Conservation (phyloP, 2,888 invertebrate genomes). For the Notodonta dromedarius region DNA sequence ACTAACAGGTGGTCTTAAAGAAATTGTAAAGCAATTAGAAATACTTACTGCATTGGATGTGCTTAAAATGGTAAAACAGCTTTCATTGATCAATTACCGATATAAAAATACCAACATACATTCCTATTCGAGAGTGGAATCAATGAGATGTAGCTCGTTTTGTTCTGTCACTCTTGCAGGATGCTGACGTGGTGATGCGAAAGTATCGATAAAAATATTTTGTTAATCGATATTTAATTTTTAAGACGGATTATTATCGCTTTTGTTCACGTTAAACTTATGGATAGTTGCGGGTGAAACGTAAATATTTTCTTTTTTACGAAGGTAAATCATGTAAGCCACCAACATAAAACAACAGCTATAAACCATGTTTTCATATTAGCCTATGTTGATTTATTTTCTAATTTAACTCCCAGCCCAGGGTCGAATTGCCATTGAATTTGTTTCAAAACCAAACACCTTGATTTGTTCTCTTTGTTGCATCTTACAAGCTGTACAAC, state of each 20-base stretch:
- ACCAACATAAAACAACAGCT: neutral
- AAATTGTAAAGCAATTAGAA: conserved; percentile 7
- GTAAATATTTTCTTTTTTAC: neutral
- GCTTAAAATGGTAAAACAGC: neutral
- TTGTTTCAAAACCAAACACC: conserved; percentile 1
- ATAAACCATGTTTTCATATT: neutral
- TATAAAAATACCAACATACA: conserved; percentile 10
- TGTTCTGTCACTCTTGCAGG: neutral
- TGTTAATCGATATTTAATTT: too few species aligned
- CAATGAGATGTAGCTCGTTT: neutral
- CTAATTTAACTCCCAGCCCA: neutral
- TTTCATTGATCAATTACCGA: conserved; percentile 9
- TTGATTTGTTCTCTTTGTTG: neutral
- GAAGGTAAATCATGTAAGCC: neutral
- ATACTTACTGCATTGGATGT: neutral
- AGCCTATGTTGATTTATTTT: neutral
- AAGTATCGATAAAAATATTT: conserved; percentile 2
- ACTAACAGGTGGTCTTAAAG: conserved; percentile 1
- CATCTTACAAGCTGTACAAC: neutral
- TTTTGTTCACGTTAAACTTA: too few species aligned
- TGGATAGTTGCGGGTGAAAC: too few species aligned
- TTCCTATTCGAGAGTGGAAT: conserved; percentile 4
- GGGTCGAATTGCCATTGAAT: neutral
- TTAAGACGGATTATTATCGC: too few species aligned
- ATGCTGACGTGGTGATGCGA: neutral